Conservation (phyloP, 1,140 invertebrate species). For the Trichonephila clavipes region DNA sequence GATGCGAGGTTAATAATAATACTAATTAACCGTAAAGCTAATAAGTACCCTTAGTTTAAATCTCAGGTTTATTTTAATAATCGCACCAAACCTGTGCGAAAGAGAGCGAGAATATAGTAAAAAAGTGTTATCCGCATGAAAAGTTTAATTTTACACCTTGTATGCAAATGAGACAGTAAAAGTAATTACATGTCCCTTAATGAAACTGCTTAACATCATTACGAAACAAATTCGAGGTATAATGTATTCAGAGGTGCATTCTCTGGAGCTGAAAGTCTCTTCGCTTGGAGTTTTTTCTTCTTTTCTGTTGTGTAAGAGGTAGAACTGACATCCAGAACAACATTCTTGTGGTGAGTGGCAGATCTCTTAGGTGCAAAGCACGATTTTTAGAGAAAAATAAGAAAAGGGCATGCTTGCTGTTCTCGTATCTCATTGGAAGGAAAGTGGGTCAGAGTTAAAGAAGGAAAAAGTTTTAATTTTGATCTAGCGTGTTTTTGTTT, state of each 20-base stretch:
- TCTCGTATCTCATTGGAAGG: no score
- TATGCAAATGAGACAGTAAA: slow-evolving; percentile 3
- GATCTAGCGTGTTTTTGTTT: no score
- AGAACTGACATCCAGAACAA: background rate
- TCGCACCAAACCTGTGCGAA: background rate
- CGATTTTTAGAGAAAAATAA: no score
- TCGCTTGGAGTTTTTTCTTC: background rate
- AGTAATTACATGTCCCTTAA: slow-evolving; percentile 5
- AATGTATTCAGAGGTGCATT: background rate
- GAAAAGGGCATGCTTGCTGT: no score
- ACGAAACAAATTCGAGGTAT: slow-evolving; percentile 6
- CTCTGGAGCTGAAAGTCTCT: background rate
- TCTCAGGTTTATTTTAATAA: slow-evolving; percentile 9
- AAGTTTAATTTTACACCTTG: slow-evolving; percentile 1
- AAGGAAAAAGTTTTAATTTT: no score
- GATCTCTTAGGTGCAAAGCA: background rate
- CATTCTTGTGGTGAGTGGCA: background rate
- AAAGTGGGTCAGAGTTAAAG: no score
- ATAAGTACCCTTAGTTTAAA: background rate
- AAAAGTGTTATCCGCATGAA: background rate
- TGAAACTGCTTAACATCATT: background rate
- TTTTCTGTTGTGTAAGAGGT: background rate
- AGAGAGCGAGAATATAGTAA: background rate
- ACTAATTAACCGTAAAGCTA: slow-evolving; percentile 13
- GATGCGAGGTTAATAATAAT: slow-evolving; percentile 11